Evolutionary conservation across 2,113 vertebrate genomes (phyloP).

Genomic region (Lepus americanus): DNA sequence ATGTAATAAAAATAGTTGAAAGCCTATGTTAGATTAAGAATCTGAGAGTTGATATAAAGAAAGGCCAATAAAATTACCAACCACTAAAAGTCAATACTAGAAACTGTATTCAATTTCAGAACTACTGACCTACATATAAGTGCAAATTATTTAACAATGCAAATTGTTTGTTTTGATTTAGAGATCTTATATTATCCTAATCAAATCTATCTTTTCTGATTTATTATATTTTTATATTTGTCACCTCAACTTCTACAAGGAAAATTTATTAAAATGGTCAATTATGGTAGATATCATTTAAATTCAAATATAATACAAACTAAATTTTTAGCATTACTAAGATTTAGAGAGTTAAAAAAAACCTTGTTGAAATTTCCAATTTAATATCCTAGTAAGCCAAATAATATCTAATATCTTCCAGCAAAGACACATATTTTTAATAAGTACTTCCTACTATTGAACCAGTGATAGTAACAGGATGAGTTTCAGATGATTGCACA

Average conservation of each 20-base stretch:
- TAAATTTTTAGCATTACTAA: conserved; percentile 38
- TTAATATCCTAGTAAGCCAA: background rate
- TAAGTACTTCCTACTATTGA: background rate
- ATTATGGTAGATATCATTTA: conserved; percentile 7
- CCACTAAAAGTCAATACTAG: conserved; percentile 51
- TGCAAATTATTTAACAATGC: conserved; percentile 55
- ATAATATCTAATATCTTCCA: background rate
- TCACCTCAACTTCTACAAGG: background rate
- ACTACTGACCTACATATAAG: background rate
- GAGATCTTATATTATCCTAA: conserved; percentile 29
- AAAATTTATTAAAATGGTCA: conserved; percentile 26
- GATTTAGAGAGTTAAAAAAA: background rate
- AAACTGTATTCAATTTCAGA: conserved; percentile 6
- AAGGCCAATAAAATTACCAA: conserved; percentile 23
- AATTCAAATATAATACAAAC: background rate
- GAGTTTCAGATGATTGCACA: background rate
- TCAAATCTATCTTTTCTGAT: conserved; percentile 23
- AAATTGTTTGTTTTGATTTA: conserved; percentile 35
- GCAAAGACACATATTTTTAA: background rate
- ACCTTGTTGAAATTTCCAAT: background rate
- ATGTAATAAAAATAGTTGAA: conserved; percentile 45
- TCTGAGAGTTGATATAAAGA: conserved; percentile 17
- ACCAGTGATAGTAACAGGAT: background rate
- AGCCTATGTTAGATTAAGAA: conserved; percentile 45
- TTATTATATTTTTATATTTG: conserved; percentile 41